These are phyloP conservation scores for Peromyscus polionotus DNA, from an alignment of 2,113 vertebrate genomes.

Conservation along the genomic window DNA sequence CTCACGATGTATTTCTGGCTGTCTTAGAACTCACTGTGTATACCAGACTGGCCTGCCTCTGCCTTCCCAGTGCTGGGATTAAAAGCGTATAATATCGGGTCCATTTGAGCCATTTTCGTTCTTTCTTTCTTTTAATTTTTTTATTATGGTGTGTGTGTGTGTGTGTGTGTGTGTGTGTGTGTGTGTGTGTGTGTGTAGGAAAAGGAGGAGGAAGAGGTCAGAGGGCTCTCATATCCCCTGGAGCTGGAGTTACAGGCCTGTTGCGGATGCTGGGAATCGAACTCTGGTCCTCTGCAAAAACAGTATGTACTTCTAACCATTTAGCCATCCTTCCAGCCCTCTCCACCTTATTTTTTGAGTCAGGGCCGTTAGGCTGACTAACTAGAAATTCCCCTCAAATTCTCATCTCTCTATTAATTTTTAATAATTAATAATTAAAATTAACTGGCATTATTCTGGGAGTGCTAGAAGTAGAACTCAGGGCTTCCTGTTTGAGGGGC, in stretches of 20 bases:
- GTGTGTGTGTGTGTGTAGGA: neutral
- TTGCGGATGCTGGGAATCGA: neutral
- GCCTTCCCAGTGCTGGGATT: too few relatives aligned
- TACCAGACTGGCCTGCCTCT: too few relatives aligned
- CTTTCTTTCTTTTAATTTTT: too few relatives aligned
- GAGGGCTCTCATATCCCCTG: neutral
- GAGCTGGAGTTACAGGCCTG: neutral
- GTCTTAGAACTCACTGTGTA: too few relatives aligned
- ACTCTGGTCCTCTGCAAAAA: neutral
- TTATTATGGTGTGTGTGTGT: too few relatives aligned
- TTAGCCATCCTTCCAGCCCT: neutral
- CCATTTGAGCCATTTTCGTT: too few relatives aligned
- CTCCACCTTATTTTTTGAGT: neutral
- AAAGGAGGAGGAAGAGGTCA: neutral
- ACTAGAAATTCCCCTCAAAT: too few relatives aligned
- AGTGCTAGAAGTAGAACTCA: too few relatives aligned
- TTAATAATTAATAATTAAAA: too few relatives aligned
- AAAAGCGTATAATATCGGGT: too few relatives aligned
- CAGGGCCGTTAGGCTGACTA: neutral
- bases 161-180: neutral
- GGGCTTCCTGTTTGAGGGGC: neutral
- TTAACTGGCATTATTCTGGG: neutral
- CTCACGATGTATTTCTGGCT: too few relatives aligned
- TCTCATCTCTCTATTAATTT: neutral
- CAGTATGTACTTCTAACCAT: too few relatives aligned